Evolutionary conservation across 2,888 invertebrate species (phyloP).

Genomic region (Ophonus ardosiacus): DNA sequence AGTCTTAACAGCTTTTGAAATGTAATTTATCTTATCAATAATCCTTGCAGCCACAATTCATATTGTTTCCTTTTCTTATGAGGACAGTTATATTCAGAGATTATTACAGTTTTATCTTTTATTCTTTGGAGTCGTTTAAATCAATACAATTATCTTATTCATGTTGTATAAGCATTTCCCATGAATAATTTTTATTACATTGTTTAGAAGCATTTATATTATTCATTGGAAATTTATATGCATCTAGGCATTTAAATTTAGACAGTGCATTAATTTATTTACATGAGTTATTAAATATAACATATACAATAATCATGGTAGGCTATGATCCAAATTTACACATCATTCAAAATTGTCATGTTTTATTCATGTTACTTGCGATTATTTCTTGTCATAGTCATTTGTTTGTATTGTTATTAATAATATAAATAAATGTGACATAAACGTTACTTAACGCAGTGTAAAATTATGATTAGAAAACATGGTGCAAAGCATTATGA

Average conservation of each 20-base stretch:
- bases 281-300: not conserved
- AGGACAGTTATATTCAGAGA: slow-evolving; percentile 7
- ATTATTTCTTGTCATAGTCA: not conserved
- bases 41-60: slow-evolving; percentile 3
- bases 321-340: not conserved
- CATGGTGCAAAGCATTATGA: slow-evolving; percentile 11
- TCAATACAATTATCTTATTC: slow-evolving; percentile 35
- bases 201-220: not conserved
- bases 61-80: not conserved
- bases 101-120: slow-evolving; percentile 27
- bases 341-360: slow-evolving; percentile 1
- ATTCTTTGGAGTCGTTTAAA: slow-evolving; percentile 10
- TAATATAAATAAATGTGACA: slow-evolving; percentile 27
- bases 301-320: not conserved
- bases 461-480: slow-evolving; percentile 19
- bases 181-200: slow-evolving; percentile 29
- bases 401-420: slow-evolving; percentile 9
- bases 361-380: slow-evolving; percentile 1
- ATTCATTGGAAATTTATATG: not conserved
- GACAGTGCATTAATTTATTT: too few relatives aligned
- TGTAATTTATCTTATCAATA: slow-evolving; percentile 28
- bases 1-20: slow-evolving; percentile 6
- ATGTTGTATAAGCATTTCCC: slow-evolving; percentile 30
- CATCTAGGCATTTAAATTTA: not conserved
- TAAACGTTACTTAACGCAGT: not conserved